phyloP scores from a whole-genome alignment of 2,888 invertebrate species.

The Lutraria lutraria region DNA sequence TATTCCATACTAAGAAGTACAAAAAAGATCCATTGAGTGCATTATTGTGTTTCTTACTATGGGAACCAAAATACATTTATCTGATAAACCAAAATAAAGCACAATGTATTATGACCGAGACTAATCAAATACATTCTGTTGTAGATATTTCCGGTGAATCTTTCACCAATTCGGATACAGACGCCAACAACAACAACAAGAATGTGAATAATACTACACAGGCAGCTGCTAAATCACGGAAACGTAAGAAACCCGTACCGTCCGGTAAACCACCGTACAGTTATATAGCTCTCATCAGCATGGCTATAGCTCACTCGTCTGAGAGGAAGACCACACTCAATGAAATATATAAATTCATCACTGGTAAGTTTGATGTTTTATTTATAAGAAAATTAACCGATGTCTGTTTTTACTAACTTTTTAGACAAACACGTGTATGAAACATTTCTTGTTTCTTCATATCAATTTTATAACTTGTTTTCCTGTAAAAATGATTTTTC shows the following conservation, averaged over 20 bases:
- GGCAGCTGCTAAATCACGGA: constrained; percentile 59
- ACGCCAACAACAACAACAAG: constrained; percentile 43
- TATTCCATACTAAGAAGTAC: no score
- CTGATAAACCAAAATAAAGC: neutral
- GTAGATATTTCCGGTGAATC: constrained; percentile 37
- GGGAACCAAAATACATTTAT: neutral
- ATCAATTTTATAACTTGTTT: no score
- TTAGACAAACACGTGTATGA: no score
- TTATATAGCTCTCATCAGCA: constrained; percentile 82
- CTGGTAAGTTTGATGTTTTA: constrained; percentile 41
- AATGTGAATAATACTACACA: neutral
- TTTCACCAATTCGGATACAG: neutral
- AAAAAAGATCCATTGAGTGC: no score
- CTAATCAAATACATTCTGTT: neutral
- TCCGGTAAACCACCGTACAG: constrained; percentile 84
- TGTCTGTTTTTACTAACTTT: no score
- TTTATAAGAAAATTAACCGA: neutral
- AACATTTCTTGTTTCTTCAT: no score
- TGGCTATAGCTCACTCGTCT: constrained; percentile 81
- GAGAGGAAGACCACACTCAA: constrained; percentile 75
- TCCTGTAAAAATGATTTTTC: no score
- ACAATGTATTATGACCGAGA: neutral
- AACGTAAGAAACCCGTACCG: constrained; percentile 79
- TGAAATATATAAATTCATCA: constrained; percentile 82
- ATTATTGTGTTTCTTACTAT: no score